Percentiles rank a stretch among this genome's conserved stretches.
phyloP scores from a whole-genome alignment of 2,888 invertebrate species.

The Drosophila ustulata region DNA sequence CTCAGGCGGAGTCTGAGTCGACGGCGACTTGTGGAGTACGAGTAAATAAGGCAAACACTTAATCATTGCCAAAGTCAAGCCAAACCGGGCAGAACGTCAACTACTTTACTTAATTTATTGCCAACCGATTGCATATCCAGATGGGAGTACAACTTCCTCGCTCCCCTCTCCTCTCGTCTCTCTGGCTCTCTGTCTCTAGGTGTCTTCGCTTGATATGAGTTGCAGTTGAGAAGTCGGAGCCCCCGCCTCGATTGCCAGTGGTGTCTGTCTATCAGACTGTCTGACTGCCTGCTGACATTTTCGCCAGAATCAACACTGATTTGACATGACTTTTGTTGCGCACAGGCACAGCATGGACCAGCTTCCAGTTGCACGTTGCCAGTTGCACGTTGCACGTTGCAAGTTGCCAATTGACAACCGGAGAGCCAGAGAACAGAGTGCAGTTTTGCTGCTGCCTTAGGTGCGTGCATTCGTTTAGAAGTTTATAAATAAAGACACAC shows the following conservation, averaged over 20 bases:
- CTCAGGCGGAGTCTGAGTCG: neutral
- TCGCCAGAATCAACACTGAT: conserved; percentile 80
- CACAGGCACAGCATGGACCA: conserved; percentile 64
- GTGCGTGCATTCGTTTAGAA: conserved; percentile 80
- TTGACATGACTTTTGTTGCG: conserved; percentile 79
- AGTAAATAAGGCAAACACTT: conserved; percentile 58
- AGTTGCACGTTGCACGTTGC: conserved; percentile 19
- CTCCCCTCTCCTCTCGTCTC: neutral
- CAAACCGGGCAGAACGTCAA: conserved; percentile 66
- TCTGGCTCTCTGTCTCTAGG: conserved; percentile 2
- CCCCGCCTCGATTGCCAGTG: conserved; percentile 15
- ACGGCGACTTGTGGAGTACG: conserved; percentile 25
- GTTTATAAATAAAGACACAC: conserved; percentile 75
- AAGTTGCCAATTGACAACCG: conserved; percentile 22
- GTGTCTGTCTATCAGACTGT: conserved; percentile 17
- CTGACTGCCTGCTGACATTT: conserved; percentile 76
- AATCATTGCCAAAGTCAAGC: conserved; percentile 75
- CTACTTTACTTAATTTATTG: conserved; percentile 78
- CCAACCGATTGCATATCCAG: conserved; percentile 71
- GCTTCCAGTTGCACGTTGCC: conserved; percentile 48
- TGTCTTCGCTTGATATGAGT: conserved; percentile 38
- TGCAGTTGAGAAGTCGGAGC: conserved; percentile 25
- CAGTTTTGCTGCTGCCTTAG: conserved; percentile 47
- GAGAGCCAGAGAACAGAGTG: conserved; percentile 18
- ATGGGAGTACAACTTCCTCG: conserved; percentile 13